Percentiles rank a stretch among this genome's conserved stretches.
phyloP scores from a whole-genome alignment of 30 jellyfish, hydroid and myxozoan genomes.

The Cassiopea andromeda region DNA sequence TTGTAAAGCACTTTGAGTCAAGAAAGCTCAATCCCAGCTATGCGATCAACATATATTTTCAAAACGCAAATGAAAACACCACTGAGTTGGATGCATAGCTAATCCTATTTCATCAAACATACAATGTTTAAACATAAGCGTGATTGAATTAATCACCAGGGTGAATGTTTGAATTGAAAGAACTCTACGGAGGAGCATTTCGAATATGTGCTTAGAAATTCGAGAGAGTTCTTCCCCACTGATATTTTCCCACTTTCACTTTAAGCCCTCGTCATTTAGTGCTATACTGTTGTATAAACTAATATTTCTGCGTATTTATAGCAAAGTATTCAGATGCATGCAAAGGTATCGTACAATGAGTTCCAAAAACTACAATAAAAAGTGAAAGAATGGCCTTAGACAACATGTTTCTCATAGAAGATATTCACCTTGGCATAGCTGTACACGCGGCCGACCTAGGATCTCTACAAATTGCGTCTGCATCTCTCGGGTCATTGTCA shows the following conservation, averaged over 20 bases:
- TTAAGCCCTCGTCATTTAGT: no score
- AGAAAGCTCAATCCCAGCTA: background rate
- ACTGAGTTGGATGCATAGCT: background rate
- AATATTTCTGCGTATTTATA: no score
- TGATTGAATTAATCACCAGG: background rate
- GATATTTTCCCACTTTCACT: no score
- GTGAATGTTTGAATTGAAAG: background rate
- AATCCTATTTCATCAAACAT: background rate
- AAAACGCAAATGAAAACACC: background rate
- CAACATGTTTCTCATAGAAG: background rate
- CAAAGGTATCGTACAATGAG: no score
- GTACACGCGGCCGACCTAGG: conserved; percentile 17
- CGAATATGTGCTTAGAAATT: no score
- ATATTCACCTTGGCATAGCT: conserved; percentile 21
- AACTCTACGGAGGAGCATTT: no score
- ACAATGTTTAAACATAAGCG: no score
- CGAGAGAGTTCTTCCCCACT: no score
- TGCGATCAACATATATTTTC: background rate
- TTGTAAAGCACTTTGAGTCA: conserved; percentile 5
- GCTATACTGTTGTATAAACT: no score
- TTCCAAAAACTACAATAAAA: no score
- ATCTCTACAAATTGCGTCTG: background rate
- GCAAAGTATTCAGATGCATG: no score
- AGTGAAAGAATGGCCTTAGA: no score
- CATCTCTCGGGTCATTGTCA: conserved; percentile 30